phyloP scores from a whole-genome alignment of 2,888 invertebrate species.

The Mesochorus sp. region DNA sequence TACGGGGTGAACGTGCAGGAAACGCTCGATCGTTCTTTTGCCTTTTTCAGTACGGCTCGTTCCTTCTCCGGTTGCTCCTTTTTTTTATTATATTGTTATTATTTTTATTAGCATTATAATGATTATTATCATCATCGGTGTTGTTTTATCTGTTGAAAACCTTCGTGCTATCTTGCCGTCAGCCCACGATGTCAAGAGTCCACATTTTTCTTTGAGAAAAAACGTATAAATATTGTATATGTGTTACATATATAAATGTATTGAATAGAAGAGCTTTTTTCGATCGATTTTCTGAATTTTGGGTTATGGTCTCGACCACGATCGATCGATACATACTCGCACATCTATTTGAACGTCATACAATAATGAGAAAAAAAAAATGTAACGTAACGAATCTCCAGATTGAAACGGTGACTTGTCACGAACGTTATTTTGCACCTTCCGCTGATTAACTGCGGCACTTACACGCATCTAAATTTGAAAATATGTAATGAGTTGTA shows the following conservation, averaged over 20 bases:
- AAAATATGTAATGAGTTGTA: neutral
- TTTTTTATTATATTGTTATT: slow-evolving; percentile 25
- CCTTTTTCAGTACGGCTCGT: slow-evolving; percentile 51
- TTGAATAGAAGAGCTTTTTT: neutral
- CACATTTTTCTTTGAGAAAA: slow-evolving; percentile 6
- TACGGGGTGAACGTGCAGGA: slow-evolving; percentile 57
- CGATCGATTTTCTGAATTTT: slow-evolving; percentile 42
- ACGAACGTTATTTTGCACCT: slow-evolving; percentile 26
- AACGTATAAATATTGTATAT: neutral
- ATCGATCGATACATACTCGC: slow-evolving; percentile 6
- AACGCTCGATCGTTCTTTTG: slow-evolving; percentile 48
- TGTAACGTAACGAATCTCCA: slow-evolving; percentile 26
- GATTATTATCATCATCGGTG: neutral
- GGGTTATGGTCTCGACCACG: slow-evolving; percentile 45
- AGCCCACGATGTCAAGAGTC: slow-evolving; percentile 23
- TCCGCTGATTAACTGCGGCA: slow-evolving; percentile 35
- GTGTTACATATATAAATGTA: neutral
- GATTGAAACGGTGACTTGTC: slow-evolving; percentile 23
- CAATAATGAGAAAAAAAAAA: slow-evolving; percentile 15
- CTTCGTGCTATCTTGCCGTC: slow-evolving; percentile 27
- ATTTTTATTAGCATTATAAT: slow-evolving; percentile 4
- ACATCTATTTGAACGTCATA: slow-evolving; percentile 5
- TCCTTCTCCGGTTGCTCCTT: slow-evolving; percentile 20
- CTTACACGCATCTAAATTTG: slow-evolving; percentile 2
- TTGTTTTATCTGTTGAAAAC: slow-evolving; percentile 24